Percentiles rank a stretch among this genome's conserved stretches.
These are phyloP conservation scores for Melanotaenia duboulayi DNA, from an alignment of 2,113 vertebrate genomes.

Conservation along the genomic window DNA sequence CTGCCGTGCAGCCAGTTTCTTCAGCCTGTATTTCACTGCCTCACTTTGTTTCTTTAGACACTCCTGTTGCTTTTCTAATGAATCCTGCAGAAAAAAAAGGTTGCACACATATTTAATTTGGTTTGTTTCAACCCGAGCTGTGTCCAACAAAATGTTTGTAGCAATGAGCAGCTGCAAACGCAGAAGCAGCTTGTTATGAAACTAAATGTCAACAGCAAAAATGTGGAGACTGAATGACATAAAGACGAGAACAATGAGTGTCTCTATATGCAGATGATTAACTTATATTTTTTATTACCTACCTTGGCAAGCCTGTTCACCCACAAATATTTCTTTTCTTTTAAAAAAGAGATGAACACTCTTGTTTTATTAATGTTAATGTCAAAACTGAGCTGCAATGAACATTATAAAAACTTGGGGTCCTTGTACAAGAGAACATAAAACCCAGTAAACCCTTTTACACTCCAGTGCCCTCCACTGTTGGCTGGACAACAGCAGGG, in stretches of 20 bases:
- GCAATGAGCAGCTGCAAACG: slow-evolving; percentile 14
- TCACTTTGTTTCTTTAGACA: slow-evolving; percentile 76
- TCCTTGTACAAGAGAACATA: too few species aligned
- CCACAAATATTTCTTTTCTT: neutral
- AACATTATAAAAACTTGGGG: too few species aligned
- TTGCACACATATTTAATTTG: slow-evolving; percentile 40
- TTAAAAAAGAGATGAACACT: neutral
- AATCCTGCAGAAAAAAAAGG: slow-evolving; percentile 69
- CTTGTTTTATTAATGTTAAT: neutral
- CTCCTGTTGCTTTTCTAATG: slow-evolving; percentile 68
- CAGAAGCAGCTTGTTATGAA: slow-evolving; percentile 18
- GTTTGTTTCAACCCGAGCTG: neutral
- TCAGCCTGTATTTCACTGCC: slow-evolving; percentile 76
- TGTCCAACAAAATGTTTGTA: neutral
- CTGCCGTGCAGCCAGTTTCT: slow-evolving; percentile 78
- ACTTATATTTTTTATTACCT: slow-evolving; percentile 8
- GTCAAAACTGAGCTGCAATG: too few species aligned
- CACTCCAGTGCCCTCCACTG: too few species aligned
- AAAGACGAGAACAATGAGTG: rapidly evolving
- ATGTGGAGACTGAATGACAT: neutral
- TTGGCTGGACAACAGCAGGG: too few species aligned
- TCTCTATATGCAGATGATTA: slow-evolving; percentile 9
- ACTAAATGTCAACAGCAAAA: neutral
- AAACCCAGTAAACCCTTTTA: too few species aligned
- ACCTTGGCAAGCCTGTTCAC: neutral